Base-by-base conservation (phyloP, 1,140 invertebrate species). In the Bombus huntii region DNA sequence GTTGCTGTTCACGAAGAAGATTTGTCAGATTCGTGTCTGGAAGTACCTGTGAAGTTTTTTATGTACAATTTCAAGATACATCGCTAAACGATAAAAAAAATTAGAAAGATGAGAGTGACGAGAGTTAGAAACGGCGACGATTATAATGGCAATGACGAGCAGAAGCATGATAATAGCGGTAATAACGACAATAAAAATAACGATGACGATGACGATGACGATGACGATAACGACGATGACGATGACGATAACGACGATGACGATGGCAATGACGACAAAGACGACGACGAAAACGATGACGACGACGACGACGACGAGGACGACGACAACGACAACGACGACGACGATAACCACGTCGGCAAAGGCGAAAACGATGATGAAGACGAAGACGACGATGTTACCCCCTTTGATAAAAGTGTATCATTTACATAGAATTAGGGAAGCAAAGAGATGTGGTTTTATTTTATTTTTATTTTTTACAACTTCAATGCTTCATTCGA, bases 1-100 rank as follows among this genome's bases (percentile, higher is more conserved):
- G 80, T 28, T 57, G 80, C 22, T 73, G 80, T 8, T 93, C 92
- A 37, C 6, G 34, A 53, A 62, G 66, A 53, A 72, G 47, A 72
- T 92, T 90, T 57, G 90, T 88, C 70, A 92, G 81, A 53, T 88
- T 89, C 44, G 92, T 86, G 72, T 92, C 90, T 72, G 93, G 93
- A 39, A 93, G 91, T 72, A 95, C 94, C 94, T 95, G 68, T 10
- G 77, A 72, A 77, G 72, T 73, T 9, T 42, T 85, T 80, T 70
- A 84, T 31, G 47, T 76, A 47, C 10, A n/a, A 18, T 68, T 47
- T 76, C 18, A 42, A 28, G 34, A 22, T n/a, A n/a, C 13, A 22
- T 31, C 53, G 62, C 12, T 22, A 59, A 78, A n/a, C 12, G 42
- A 37, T 22, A 53, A 34, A 13, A 57, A 77, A 77, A 28, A 62